Conservation (phyloP, 2,797 vertebrate species). For the Miichthys miiuy region DNA sequence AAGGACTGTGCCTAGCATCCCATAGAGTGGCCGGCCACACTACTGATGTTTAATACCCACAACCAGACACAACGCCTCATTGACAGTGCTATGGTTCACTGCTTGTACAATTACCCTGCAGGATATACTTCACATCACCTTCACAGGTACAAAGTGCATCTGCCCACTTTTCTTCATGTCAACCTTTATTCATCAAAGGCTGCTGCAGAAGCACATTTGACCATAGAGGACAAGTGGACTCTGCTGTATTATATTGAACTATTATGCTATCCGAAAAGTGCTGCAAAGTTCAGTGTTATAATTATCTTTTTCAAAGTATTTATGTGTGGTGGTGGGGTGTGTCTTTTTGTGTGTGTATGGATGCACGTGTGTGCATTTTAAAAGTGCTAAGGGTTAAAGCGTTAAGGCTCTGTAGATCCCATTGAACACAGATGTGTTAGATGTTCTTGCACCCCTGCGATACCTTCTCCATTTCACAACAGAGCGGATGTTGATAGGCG, state of each 20-base stretch:
- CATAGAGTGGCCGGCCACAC: conserved; percentile 57
- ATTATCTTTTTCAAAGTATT: neutral
- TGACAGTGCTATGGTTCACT: conserved; percentile 73
- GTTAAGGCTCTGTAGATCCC: conserved; percentile 47
- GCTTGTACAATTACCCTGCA: conserved; percentile 65
- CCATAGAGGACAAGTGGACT: conserved; percentile 30
- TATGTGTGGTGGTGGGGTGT: conserved; percentile 6
- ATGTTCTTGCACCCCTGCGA: conserved; percentile 31
- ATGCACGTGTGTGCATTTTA: conserved; percentile 42
- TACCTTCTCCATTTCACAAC: conserved; percentile 60
- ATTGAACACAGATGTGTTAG: conserved; percentile 59
- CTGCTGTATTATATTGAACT: neutral
- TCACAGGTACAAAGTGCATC: conserved; percentile 66
- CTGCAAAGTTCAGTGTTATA: conserved; percentile 21
- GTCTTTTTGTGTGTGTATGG: neutral
- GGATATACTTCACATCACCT: conserved; percentile 66
- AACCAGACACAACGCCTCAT: conserved; percentile 75
- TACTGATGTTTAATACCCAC: conserved; percentile 73
- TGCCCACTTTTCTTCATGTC: conserved; percentile 56
- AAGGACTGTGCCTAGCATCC: conserved; percentile 67
- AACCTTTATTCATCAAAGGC: conserved; percentile 55
- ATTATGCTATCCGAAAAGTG: neutral
- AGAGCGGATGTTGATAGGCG: conserved; percentile 57
- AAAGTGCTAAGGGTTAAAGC: conserved; percentile 54
- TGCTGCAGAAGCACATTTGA: conserved; percentile 38